Evolutionary conservation across 2,797 vertebrate genomes (phyloP), one percentile per base, ranked within the genome.

Genomic region (Tragopan temminckii): DNA sequence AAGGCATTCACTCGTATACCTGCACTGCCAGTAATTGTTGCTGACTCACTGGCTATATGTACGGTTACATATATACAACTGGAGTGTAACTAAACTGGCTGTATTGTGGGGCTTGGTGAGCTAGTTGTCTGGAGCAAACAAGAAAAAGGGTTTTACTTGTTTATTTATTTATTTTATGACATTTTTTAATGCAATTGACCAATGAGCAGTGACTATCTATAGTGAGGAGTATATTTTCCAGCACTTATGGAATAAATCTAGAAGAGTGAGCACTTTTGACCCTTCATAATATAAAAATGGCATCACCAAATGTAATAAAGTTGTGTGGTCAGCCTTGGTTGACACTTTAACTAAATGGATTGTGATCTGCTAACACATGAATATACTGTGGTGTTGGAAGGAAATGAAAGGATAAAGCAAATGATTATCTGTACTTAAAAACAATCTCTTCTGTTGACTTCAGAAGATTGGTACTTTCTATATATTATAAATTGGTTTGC

Each of bases 401-500:
- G 27, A 38, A 14, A 20, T 38, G 35, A 43, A 82, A 87, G 42
- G 63, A 55, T 62, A 13, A 78, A 66, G 11, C 20, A 92, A 13
- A 55, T 93, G 13, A 70, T 38, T 33, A 71, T 36, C 17, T 48
- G 66, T 42, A 15, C 11, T 63, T 20, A 76, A 27, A 58, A 35
- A 45, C 40, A 27, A 3, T 36, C 58, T 36, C 35, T 89, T 67
- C 70, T 43, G 16, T 91, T 88, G 46, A 68, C 70, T 81, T 91
- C 23, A 79, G 80, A 58, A 64, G 84, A 46, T 66, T 52, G 42
- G 20, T 77, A 80, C 18, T 48, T 90, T 24, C 38, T 75, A 63
- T 89, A 88, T 8, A 33, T 90, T 88, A 69, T 66, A 86, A 93
- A 78, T 38, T 20, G 42, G 15, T 79, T 94, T 92, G 59, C 48